Conservation (phyloP, 1,140 invertebrate species). For the Zaprionus inermis region DNA sequence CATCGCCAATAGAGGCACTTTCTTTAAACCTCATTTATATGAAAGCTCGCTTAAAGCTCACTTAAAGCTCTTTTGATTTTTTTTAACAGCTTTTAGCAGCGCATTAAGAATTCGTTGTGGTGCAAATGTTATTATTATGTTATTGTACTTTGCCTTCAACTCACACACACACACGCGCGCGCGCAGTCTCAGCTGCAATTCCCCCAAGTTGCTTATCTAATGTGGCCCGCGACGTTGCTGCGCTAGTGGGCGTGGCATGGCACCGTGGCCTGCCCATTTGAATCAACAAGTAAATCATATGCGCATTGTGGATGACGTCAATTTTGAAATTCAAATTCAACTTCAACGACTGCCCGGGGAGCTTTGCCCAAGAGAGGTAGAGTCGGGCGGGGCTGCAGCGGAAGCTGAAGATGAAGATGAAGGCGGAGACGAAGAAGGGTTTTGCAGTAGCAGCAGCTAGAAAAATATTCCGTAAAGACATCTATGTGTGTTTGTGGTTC, state of each 20-base stretch:
- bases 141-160: conserved; percentile 25
- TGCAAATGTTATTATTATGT: background rate
- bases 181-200: conserved; percentile 42
- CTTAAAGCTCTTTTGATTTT: background rate
- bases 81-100: background rate
- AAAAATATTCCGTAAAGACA: too few species aligned
- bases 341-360: conserved; percentile 71
- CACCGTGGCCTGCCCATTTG: conserved; percentile 28
- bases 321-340: conserved; percentile 64
- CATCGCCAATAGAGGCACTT: too few species aligned
- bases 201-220: conserved; percentile 57
- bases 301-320: conserved; percentile 76
- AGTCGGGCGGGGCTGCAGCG: background rate
- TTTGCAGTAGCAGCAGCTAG: background rate
- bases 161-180: conserved; percentile 22
- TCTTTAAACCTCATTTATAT: too few species aligned
- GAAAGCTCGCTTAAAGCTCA: too few species aligned
- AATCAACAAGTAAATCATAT: conserved; percentile 78
- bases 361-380: conserved; percentile 24
- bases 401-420: conserved; percentile 28
- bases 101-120: background rate
- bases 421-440: background rate
- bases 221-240: conserved; percentile 34
- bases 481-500: conserved; percentile 13
- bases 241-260: conserved; percentile 32